Evolutionary conservation across 2,113 vertebrate species (phyloP).

Genomic region (Odobenus rosmarus): DNA sequence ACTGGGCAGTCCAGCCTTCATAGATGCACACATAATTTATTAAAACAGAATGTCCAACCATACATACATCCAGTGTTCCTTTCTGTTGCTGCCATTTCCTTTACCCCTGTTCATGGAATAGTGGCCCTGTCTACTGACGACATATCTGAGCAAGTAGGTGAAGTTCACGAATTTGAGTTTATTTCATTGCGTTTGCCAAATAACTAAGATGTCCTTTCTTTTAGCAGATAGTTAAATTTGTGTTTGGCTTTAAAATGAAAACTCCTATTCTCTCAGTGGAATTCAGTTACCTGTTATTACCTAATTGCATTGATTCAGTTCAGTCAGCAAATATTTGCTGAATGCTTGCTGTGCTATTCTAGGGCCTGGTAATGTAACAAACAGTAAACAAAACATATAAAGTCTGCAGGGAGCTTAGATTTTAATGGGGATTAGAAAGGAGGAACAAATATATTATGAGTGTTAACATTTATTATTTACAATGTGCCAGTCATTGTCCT

Average conservation of each 20-base stretch:
- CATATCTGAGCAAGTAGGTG: not conserved
- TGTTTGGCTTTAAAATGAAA: not conserved
- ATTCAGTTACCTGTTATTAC: not conserved
- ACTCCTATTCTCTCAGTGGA: not conserved
- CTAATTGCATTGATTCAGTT: not conserved
- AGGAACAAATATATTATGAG: not conserved
- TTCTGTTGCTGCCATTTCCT: rapidly evolving
- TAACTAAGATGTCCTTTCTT: not conserved
- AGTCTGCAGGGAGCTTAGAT: not conserved
- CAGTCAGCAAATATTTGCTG: not conserved
- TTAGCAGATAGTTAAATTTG: not conserved
- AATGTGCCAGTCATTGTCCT: not conserved
- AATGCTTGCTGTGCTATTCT: not conserved
- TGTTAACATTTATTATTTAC: not conserved
- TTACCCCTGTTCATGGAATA: not conserved
- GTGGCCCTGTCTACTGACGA: not conserved
- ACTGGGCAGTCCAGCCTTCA: rapidly evolving
- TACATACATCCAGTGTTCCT: not conserved
- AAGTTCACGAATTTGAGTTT: not conserved
- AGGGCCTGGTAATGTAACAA: not conserved
- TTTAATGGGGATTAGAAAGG: not conserved
- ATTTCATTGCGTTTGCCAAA: not conserved
- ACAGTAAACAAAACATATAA: not conserved
- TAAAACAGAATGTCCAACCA: not conserved
- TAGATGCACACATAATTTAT: not conserved